Evolutionary conservation across 2,113 vertebrate species (phyloP).

Genomic region (Callospermophilus lateralis): DNA sequence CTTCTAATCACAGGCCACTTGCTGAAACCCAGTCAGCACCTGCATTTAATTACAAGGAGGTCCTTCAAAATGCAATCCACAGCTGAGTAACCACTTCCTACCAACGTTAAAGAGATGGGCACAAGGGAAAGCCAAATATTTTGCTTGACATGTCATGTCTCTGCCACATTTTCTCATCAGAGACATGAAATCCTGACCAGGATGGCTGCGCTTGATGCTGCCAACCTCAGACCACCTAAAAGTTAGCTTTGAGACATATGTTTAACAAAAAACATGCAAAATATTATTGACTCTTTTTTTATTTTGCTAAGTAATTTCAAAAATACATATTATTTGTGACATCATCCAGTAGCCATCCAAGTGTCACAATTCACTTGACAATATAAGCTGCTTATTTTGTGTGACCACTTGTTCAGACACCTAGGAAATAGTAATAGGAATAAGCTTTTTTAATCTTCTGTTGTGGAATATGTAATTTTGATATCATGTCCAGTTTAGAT

Average conservation of each 20-base stretch:
- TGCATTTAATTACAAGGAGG: neutral
- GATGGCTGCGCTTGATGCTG: neutral
- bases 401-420: neutral
- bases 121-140: neutral
- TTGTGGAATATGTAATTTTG: neutral
- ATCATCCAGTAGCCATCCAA: neutral
- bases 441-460: neutral
- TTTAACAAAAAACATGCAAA: neutral
- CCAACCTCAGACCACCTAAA: neutral
- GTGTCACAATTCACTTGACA: neutral
- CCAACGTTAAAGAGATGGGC: neutral
- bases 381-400: neutral
- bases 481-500: neutral
- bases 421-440: neutral
- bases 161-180: neutral
- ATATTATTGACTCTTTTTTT: neutral
- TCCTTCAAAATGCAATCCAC: neutral
- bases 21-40: neutral
- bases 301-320: neutral
- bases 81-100: neutral
- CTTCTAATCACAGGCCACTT: neutral
- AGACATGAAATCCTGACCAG: neutral
- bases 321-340: conserved; percentile 11
- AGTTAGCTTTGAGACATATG: neutral
- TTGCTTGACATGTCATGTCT: neutral